phyloP scores from a whole-genome alignment of 1,140 invertebrate genomes.

The Phocides pigmalion region DNA sequence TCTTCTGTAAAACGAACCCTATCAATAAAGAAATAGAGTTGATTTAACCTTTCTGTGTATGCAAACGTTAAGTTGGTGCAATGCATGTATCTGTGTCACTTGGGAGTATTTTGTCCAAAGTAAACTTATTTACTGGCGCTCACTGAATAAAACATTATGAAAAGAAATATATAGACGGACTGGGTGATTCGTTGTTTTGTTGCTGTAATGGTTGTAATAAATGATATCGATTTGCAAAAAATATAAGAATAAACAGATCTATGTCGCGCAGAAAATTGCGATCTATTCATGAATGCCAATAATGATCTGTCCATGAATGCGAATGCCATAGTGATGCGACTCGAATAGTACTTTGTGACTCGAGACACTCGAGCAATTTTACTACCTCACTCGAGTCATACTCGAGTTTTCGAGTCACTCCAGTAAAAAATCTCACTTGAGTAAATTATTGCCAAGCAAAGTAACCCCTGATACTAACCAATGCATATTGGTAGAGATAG shows the following conservation, averaged over 20 bases:
- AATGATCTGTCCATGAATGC: too few relatives aligned
- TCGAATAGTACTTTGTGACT: too few relatives aligned
- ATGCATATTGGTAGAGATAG: too few relatives aligned
- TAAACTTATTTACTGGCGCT: constrained; percentile 75
- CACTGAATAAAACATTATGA: constrained; percentile 80
- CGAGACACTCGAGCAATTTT: too few relatives aligned
- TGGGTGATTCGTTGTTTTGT: constrained; percentile 60
- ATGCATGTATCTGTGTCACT: constrained; percentile 79
- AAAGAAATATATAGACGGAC: constrained; percentile 63
- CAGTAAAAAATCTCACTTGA: too few relatives aligned
- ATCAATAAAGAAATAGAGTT: constrained; percentile 22
- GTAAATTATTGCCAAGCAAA: too few relatives aligned
- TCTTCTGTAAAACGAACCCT: constrained; percentile 24
- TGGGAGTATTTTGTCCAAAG: constrained; percentile 80
- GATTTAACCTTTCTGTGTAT: neutral
- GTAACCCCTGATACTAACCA: too few relatives aligned
- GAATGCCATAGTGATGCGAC: too few relatives aligned
- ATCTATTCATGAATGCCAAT: too few relatives aligned
- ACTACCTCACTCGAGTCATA: too few relatives aligned
- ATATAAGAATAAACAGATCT: neutral
- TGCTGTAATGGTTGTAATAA: constrained; percentile 37
- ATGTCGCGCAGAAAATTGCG: too few relatives aligned
- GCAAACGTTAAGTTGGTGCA: constrained; percentile 48
- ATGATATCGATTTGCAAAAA: constrained; percentile 37
- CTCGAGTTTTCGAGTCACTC: too few relatives aligned